phyloP scores from a whole-genome alignment of 2,797 vertebrate genomes.

The Serranus cabrilla region DNA sequence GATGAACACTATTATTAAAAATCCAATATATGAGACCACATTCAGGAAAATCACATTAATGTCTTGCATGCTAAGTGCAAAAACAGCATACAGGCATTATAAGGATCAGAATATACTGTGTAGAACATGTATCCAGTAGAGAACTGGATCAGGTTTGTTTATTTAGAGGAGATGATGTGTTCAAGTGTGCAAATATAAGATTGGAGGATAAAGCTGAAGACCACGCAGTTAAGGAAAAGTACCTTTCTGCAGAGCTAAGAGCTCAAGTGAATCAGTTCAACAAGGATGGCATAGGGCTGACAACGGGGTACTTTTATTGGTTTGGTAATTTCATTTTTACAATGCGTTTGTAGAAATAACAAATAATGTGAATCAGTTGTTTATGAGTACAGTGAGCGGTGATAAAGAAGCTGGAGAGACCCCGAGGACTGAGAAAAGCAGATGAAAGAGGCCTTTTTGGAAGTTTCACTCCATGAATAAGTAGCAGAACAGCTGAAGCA shows the following conservation, averaged over 20 bases:
- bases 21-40: neutral
- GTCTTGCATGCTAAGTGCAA: neutral
- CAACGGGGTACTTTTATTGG: conserved; percentile 18
- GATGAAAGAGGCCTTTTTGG: conserved; percentile 46
- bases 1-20: conserved; percentile 1
- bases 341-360: conserved; percentile 38
- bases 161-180: neutral
- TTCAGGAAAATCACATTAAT: neutral
- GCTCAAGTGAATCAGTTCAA: conserved; percentile 2
- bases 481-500: conserved; percentile 61
- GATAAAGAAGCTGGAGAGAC: conserved; percentile 38
- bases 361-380: conserved; percentile 40
- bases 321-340: conserved; percentile 45
- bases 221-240: neutral
- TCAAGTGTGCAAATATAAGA: neutral
- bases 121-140: neutral
- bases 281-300: neutral
- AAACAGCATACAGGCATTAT: neutral
- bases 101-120: neutral
- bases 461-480: conserved; percentile 46
- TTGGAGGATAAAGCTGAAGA: neutral
- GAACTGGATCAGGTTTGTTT: neutral
- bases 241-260: neutral
- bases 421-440: conserved; percentile 43
- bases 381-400: conserved; percentile 35